Evolutionary conservation across 53 echinoderm and acorn worm species (phyloP), one percentile per base, ranked within the genome.

Genomic region (Hippasteria phrygiana): DNA sequence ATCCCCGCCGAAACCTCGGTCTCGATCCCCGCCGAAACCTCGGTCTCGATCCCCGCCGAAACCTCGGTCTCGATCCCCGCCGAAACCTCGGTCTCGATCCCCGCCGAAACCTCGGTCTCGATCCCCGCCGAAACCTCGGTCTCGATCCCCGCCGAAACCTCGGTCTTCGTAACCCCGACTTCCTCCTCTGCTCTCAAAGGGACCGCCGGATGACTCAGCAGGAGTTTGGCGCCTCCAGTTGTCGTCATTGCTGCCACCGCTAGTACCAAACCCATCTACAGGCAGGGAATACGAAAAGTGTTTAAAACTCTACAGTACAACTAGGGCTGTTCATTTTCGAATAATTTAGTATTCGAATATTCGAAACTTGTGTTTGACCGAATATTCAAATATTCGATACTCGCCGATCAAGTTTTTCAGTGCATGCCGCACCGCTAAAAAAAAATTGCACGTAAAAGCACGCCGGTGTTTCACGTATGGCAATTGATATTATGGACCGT

Each of bases 1-100:
- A 32, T 78, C 93, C 2, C 84, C 35, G 59, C 90, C 93, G 56
- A 74, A 87, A 7, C 90, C 71, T 3, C 88, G 50, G 55, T 84
- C 90, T 38, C 94, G 63, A 22, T 87, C 88, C 5, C 88, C 31
- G 17, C 90, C 92, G 40, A 65, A 93, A 5, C 91, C 91, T 1
- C 92, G 46, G 42, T 92, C 89, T 1, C 90, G 55, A 84, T 33
- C 91, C 5, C 90, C 43, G 14, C 77, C 74, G 20, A 55, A 41
- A 40, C 69, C 82, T 50, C 80, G 45, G 20, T 70, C 81, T 0
- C 55, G 16, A 28, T 62, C 86, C 0, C 91, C 69, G 2, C 66
- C 59, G 40, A 24, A 24, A 41, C 46, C 45, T 24, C 78, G 14
- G 22, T 55, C 59, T 0, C 88, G 20, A 18, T 88, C 71, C 2